These are phyloP conservation scores for Phoebastria nigripes DNA, from an alignment of 2,797 vertebrate genomes.

Conservation along the genomic window DNA sequence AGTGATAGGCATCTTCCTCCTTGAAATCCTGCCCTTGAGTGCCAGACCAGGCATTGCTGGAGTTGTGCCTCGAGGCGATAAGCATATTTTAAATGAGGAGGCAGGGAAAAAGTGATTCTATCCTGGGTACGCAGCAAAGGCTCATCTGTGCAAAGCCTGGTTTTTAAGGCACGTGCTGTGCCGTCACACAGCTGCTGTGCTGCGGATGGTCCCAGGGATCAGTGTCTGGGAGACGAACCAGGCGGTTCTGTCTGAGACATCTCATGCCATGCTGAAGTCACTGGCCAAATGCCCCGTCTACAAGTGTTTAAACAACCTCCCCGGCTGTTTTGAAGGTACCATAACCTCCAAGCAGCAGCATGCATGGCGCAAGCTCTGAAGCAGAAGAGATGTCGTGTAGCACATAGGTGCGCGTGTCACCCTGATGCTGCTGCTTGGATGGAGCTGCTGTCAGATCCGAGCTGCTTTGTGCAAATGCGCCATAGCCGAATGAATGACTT, in stretches of 20 bases:
- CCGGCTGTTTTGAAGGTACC: background rate
- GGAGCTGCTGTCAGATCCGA: background rate
- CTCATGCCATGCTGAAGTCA: background rate
- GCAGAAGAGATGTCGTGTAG: rapidly evolving
- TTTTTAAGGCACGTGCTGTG: background rate
- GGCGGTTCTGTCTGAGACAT: background rate
- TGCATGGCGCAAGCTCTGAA: background rate
- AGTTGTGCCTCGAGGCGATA: background rate
- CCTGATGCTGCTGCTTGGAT: background rate
- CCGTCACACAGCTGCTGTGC: background rate
- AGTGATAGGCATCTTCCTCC: background rate
- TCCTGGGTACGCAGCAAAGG: background rate
- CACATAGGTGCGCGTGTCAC: background rate
- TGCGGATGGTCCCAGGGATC: background rate
- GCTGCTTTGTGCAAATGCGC: background rate
- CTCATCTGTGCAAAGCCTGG: background rate
- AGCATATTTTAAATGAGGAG: background rate
- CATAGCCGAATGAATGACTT: background rate
- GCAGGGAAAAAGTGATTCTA: background rate
- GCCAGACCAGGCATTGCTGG: background rate
- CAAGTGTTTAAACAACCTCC: background rate
- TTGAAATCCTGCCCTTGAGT: background rate
- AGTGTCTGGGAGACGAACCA: background rate
- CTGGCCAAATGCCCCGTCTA: background rate
- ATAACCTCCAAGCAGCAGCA: rapidly evolving